Base-by-base conservation (phyloP, 2,888 invertebrate genomes). In the Lasioglossum figueresi region DNA sequence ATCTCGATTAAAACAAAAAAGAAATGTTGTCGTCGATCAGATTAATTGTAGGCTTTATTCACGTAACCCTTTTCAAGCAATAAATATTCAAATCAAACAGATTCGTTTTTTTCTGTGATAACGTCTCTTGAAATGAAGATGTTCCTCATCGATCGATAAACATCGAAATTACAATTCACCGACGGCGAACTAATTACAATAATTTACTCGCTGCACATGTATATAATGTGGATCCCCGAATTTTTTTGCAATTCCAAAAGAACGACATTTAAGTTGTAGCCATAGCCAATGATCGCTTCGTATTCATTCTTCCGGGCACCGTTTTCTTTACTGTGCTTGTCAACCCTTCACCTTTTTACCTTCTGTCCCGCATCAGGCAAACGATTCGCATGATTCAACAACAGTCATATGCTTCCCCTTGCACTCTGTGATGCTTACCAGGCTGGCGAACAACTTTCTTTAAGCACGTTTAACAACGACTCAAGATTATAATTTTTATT, bases 31-130 rank as follows among this genome's bases (percentile, higher is more conserved):
- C 37, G 19, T 63, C 63, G 52, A n/a, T 52, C 63, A 71, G 72
- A 83, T 73, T 83, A 84, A 84, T 72, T 71, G 79, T 84, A 84
- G 84, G 74, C 79, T 84, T 84, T 84, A 84, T 84, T 84, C 45
- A 45, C 79, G 66, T 79, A 66, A 84, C 48, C 84, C 52, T 43
- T 74, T 66, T 48, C 56, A 84, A 84, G 84, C 84, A 83, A 84
- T 79, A 84, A 84, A 84, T 84, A 84, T 84, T 84, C 56, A 37
- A 78, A 40, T 71, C 52, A 70, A 78, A 78, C 56, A 78, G 45
- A 78, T 83, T 80, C 45, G 71, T 40, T 43, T 43, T 43, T 66
- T 43, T 79, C 16, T 16, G 34, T 27, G 37, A 48, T 63, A 48
- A 73, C 43, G 56, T 75, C 48, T 72, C 84, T 52, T n/a, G 52